phyloP scores from a whole-genome alignment of 2,888 invertebrate genomes.

The Boloria euphrosyne region DNA sequence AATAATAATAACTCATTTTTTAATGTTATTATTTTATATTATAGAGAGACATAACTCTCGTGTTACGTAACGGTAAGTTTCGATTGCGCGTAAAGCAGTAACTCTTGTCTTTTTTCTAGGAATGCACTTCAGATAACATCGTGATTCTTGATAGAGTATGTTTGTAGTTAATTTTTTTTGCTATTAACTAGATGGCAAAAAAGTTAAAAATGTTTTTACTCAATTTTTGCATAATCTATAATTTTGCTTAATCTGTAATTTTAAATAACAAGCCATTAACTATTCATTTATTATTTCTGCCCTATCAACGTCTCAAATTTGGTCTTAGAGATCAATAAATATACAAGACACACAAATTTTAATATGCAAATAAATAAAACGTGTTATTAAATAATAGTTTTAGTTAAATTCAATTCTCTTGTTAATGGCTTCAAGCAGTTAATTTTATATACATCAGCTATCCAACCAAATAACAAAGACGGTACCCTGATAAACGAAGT shows the following conservation, averaged over 20 bases:
- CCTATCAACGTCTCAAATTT: too few relatives aligned
- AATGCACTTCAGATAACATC: slow-evolving; percentile 4
- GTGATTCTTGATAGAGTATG: slow-evolving; percentile 5
- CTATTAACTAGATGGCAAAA: too few relatives aligned
- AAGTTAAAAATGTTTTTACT: too few relatives aligned
- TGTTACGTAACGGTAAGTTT: neutral
- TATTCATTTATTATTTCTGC: too few relatives aligned
- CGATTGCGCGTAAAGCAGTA: neutral
- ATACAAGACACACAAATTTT: too few relatives aligned
- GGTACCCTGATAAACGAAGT: neutral
- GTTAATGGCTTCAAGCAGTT: too few relatives aligned
- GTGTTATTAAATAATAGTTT: neutral
- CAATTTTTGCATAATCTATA: too few relatives aligned
- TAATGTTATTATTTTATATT: neutral
- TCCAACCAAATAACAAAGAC: neutral
- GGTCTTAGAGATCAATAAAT: too few relatives aligned
- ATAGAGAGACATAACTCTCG: neutral
- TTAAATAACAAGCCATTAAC: too few relatives aligned
- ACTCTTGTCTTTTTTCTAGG: slow-evolving; percentile 3
- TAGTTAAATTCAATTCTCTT: too few relatives aligned
- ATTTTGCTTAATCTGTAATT: too few relatives aligned
- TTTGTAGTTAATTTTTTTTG: neutral
- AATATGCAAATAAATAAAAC: too few relatives aligned
- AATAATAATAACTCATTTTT: neutral
- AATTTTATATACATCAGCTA: neutral